Evolutionary conservation across 2,797 vertebrate genomes (phyloP).

Genomic region (Cygnus olor): DNA sequence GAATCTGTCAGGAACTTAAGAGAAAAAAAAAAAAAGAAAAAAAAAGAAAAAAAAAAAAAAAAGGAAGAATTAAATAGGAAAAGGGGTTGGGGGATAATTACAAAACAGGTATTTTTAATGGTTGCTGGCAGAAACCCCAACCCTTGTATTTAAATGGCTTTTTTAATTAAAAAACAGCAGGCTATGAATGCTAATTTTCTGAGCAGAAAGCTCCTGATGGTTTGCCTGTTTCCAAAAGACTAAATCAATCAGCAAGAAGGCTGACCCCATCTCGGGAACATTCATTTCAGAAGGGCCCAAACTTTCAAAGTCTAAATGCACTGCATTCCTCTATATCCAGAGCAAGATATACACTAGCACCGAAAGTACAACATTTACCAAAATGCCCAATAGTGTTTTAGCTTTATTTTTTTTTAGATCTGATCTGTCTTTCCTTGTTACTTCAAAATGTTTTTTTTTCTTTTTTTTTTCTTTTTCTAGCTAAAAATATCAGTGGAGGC

Average conservation of each 20-base stretch:
- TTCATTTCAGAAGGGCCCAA: constrained; percentile 1
- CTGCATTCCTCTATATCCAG: background rate
- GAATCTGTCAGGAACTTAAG: constrained; percentile 42
- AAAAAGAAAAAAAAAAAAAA: background rate
- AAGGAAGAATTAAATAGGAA: constrained; percentile 43
- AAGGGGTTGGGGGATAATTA: constrained; percentile 66
- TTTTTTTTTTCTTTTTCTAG: background rate
- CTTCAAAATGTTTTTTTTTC: constrained; percentile 1
- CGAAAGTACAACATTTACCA: background rate
- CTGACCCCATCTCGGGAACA: constrained; percentile 33
- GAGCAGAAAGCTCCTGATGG: constrained; percentile 55
- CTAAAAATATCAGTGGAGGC: constrained; percentile 63
- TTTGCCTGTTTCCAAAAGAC: constrained; percentile 45
- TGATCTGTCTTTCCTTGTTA: constrained; percentile 45
- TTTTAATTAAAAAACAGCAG: constrained; percentile 75
- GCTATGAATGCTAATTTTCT: constrained; percentile 71
- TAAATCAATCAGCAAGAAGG: constrained; percentile 51
- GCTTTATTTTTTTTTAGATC: background rate
- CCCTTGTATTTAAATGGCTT: constrained; percentile 69
- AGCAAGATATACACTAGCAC: background rate
- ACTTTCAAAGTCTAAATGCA: background rate
- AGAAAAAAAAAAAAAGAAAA: background rate
- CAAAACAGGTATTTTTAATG: constrained; percentile 75
- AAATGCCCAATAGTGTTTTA: background rate
- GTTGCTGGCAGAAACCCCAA: constrained; percentile 72